Evolutionary conservation across 2,888 invertebrate species (phyloP).

Genomic region (Pocota personata): DNA sequence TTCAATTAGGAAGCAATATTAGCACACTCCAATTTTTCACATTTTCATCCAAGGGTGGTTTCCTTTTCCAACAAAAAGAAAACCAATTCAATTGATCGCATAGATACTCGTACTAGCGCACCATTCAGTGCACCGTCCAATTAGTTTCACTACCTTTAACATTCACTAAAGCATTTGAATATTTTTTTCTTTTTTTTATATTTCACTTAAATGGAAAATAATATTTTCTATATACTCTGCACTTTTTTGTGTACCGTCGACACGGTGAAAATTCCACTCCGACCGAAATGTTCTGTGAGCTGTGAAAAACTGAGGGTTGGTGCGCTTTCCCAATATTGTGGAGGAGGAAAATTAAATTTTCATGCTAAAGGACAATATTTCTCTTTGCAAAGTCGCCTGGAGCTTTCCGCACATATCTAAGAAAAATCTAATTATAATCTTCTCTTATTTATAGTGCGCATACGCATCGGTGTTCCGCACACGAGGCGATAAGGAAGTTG

Average conservation of each 20-base stretch:
- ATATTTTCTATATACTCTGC: constrained; percentile 49
- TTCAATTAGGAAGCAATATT: constrained; percentile 56
- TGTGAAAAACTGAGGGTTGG: constrained; percentile 65
- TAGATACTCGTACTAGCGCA: neutral
- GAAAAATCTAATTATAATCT: constrained; percentile 60
- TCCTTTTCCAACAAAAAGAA: neutral
- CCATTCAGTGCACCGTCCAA: neutral
- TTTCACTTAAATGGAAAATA: constrained; percentile 6
- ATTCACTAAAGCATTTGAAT: neutral
- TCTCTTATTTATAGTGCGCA: constrained; percentile 57
- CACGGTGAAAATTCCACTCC: constrained; percentile 3
- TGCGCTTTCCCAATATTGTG: constrained; percentile 46
- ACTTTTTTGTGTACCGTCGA: constrained; percentile 20
- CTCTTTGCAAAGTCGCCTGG: constrained; percentile 48
- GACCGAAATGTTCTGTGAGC: constrained; percentile 58
- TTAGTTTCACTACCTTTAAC: neutral
- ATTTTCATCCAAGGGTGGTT: constrained; percentile 6
- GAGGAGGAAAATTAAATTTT: constrained; percentile 42
- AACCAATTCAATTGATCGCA: neutral
- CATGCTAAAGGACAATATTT: constrained; percentile 46
- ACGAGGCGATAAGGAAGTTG: constrained; percentile 33
- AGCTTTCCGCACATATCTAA: constrained; percentile 48
- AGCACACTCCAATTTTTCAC: constrained; percentile 23
- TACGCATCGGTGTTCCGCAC: constrained; percentile 45
- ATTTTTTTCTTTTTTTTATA: neutral